Evolutionary conservation across 1,140 invertebrate genomes (phyloP).

Genomic region (Caenorhabditis elegans): DNA sequence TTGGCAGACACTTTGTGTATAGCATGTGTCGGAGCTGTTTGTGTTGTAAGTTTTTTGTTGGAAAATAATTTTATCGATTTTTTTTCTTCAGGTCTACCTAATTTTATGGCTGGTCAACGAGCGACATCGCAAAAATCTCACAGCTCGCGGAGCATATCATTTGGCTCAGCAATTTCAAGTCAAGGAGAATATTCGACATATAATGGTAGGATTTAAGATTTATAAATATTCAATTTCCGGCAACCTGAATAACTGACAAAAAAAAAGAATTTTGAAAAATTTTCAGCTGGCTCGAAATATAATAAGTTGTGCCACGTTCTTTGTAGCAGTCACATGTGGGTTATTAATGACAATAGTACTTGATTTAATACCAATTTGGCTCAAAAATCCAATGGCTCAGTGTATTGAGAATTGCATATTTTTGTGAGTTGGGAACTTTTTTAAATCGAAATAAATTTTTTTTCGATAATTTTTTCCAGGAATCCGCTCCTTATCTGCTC

Average conservation of each 20-base stretch:
- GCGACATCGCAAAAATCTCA: neutral
- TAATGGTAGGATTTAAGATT: neutral
- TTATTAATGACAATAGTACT: neutral
- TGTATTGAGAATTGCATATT: neutral
- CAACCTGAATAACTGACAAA: too few relatives aligned
- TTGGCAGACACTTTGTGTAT: neutral
- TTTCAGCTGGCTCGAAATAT: constrained; percentile 2
- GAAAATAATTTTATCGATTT: too few relatives aligned
- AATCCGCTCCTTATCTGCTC: neutral
- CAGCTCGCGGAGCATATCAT: neutral
- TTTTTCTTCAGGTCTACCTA: neutral
- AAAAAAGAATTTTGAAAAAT: too few relatives aligned
- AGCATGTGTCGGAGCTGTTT: neutral
- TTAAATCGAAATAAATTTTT: too few relatives aligned
- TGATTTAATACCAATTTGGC: neutral
- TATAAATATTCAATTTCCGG: too few relatives aligned
- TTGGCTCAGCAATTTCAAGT: neutral
- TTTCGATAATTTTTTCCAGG: neutral
- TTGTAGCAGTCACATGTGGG: neutral
- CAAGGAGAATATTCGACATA: neutral
- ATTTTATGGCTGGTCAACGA: neutral
- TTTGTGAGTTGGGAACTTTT: neutral
- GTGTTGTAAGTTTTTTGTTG: neutral
- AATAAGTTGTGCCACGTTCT: neutral
- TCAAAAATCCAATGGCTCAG: neutral